Percentiles rank a stretch among this genome's conserved stretches.
These are phyloP conservation scores for Anas georgica DNA, from an alignment of 2,797 vertebrate species.

Conservation along the genomic window DNA sequence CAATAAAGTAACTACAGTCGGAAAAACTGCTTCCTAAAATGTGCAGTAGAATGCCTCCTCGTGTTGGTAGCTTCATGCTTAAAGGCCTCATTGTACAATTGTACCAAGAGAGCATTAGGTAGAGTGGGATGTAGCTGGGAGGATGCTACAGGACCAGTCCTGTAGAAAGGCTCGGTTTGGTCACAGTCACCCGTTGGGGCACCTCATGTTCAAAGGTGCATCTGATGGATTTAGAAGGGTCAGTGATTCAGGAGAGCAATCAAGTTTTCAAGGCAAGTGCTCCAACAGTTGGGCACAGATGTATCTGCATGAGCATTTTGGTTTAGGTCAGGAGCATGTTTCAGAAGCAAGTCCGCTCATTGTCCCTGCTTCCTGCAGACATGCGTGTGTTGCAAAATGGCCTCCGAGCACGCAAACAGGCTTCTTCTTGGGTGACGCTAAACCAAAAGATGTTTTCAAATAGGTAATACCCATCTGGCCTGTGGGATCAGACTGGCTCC, in stretches of 20 bases:
- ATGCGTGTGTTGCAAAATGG: rapidly evolving
- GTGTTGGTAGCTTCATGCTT: not conserved
- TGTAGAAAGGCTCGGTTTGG: rapidly evolving
- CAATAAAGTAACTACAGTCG: not conserved
- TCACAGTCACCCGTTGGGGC: rapidly evolving
- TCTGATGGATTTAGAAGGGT: not conserved
- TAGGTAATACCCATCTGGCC: not conserved
- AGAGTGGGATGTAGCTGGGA: not conserved
- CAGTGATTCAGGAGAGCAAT: rapidly evolving
- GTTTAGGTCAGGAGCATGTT: not conserved
- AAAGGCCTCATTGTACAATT: not conserved
- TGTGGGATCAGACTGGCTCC: not conserved
- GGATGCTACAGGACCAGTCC: rapidly evolving
- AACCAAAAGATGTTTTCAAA: not conserved
- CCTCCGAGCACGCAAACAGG: rapidly evolving
- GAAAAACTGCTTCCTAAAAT: not conserved
- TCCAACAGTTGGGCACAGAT: not conserved
- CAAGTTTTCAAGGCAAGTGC: rapidly evolving
- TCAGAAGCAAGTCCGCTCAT: conserved; percentile 26
- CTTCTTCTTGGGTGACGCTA: not conserved
- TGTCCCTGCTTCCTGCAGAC: not conserved
- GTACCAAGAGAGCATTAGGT: not conserved
- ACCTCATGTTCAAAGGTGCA: rapidly evolving
- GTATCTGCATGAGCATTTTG: not conserved
- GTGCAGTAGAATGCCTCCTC: not conserved